Percentiles rank a stretch among this genome's conserved stretches.
These are phyloP conservation scores for Drosophila tani DNA, from an alignment of 1,140 invertebrate genomes.

Conservation along the genomic window DNA sequence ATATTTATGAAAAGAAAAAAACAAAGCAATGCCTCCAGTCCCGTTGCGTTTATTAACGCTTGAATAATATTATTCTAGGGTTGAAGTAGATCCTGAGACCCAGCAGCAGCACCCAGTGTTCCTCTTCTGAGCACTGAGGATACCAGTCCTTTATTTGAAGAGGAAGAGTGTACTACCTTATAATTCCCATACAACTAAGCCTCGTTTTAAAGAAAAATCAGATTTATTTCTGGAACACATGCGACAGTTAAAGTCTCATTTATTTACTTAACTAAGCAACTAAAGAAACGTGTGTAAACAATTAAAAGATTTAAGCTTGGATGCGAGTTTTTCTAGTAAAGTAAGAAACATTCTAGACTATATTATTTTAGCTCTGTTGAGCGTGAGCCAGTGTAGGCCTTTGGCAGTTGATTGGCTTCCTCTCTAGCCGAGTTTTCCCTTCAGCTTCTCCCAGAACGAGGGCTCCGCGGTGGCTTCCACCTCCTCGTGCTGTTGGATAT, in stretches of 20 bases:
- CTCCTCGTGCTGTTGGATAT: conserved; percentile 12
- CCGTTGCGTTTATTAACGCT: too few species aligned
- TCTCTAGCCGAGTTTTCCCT: conserved; percentile 38
- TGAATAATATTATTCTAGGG: background rate
- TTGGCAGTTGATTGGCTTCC: conserved; percentile 41
- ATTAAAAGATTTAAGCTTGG: conserved; percentile 5
- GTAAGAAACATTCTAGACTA: conserved; percentile 11
- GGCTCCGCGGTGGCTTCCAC: conserved; percentile 35
- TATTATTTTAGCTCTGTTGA: conserved; percentile 3
- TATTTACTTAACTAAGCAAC: conserved; percentile 7
- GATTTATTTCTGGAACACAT: background rate
- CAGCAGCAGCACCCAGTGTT: too few species aligned
- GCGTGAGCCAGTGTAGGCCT: conserved; percentile 2
- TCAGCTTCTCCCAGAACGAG: conserved; percentile 46
- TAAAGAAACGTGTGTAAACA: conserved; percentile 2
- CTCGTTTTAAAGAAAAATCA: background rate
- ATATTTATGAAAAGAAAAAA: background rate
- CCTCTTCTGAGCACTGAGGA: background rate
- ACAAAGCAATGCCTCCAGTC: too few species aligned
- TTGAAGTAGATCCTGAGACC: background rate
- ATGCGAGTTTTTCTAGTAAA: conserved; percentile 12
- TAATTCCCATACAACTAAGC: too few species aligned
- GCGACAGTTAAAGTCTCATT: background rate
- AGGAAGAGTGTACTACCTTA: too few species aligned
- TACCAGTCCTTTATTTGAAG: too few species aligned